Conservation (phyloP, 2,797 vertebrate species). For the Acrossocheilus fasciatus region DNA sequence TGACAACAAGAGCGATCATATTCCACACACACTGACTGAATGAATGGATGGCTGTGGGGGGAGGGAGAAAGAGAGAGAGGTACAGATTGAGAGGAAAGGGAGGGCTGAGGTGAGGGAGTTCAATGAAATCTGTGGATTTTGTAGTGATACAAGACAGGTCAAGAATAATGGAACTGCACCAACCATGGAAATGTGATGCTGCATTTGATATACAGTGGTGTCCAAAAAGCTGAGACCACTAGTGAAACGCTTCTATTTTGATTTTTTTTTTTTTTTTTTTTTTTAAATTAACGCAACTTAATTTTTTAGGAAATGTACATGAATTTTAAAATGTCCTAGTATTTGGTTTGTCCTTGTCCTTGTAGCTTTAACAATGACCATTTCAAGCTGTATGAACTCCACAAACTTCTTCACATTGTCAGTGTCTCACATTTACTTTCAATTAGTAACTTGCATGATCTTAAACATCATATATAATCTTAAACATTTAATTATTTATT, state of each 20-base stretch:
- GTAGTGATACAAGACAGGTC: conserved; percentile 13
- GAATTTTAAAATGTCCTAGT: not conserved
- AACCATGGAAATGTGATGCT: not conserved
- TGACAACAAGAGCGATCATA: conserved; percentile 44
- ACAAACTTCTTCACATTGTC: not conserved
- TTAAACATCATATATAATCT: not conserved
- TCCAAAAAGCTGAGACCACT: not conserved
- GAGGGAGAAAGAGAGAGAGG: conserved; percentile 10
- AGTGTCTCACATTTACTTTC: not conserved
- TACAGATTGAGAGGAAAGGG: conserved; percentile 21
- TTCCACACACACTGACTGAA: conserved; percentile 53
- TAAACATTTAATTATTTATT: not conserved
- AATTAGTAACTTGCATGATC: not conserved
- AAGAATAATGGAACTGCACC: conserved; percentile 3
- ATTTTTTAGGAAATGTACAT: not conserved
- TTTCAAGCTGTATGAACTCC: not conserved
- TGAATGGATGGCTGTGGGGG: conserved; percentile 27
- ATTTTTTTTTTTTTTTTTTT: too few species aligned
- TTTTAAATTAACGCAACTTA: not conserved
- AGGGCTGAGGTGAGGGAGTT: conserved; percentile 40
- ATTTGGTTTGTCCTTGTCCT: not conserved
- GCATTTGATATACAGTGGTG: not conserved
- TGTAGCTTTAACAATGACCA: not conserved
- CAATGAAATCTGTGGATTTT: conserved; percentile 33
- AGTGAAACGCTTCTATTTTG: not conserved